Base-by-base conservation (phyloP, 2,113 vertebrate species). In the Apteryx mantelli region DNA sequence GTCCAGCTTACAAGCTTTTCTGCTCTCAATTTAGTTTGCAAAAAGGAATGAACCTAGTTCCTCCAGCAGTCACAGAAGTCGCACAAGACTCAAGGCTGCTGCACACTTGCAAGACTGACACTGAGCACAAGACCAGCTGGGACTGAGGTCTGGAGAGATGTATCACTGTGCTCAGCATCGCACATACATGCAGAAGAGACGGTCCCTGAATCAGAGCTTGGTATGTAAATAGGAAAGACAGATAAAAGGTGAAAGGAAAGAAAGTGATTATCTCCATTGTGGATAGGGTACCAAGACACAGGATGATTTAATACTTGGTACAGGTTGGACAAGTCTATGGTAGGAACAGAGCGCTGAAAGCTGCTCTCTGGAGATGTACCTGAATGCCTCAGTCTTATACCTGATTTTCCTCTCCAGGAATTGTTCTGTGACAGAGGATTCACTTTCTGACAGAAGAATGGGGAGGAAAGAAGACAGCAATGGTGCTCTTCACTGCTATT, bases 81-180 rank as follows among this genome's bases (percentile, higher is more conserved):
- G 3, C 68, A 69, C 26, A 38, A 80, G 44, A 4, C 0, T 1
- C 16, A 40, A 42, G 69, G 42, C 42, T 65, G 25, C 30, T 32
- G 58, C 38, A 70, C 0, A 0, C 21, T n/a, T 36, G 38, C 13
- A 63, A 30, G 55, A 19, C 53, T 86, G 65, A 70, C 3, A 3
- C 48, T 36, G 63, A 60, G 36, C 52, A 40, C 0, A 71, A 5
- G 38, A 36, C 24, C 30, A 85, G 53, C 17, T 0, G 0, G 32
- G 58, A n/a, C n/a, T 5, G 1, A 5, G 26, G n/a, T 58, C 40
- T 38, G 30, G 40, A 30, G 50, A 50, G 42, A 52, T 36, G 13
- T 36, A 38, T 5, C 2, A 1, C 15, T 14, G 2, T 9, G 22
- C 46, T 26, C 65, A 70, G 46, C 50, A 74, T 22, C 8, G 4